A percentile compares a stretch with the other conserved stretches of the same genome.
Conservation (phyloP, 2,888 invertebrate genomes). For the Helicoverpa assulta region DNA sequence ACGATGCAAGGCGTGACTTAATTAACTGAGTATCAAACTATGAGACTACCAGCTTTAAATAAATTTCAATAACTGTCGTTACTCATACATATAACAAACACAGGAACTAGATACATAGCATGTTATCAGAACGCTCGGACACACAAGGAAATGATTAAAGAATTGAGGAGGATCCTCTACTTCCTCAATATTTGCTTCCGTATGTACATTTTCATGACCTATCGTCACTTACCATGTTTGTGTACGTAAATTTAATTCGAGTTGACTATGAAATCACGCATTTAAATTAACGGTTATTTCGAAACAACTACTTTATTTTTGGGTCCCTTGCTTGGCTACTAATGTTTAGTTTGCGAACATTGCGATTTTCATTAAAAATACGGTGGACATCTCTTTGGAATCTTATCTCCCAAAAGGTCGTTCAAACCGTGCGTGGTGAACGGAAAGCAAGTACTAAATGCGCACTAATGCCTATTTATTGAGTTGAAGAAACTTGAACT, state of each 20-base stretch:
- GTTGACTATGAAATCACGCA: neutral
- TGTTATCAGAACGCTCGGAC: slow-evolving; percentile 19
- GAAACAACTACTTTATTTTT: too few species aligned
- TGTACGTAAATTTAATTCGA: slow-evolving; percentile 18
- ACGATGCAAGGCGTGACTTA: neutral
- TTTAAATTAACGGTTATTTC: too few species aligned
- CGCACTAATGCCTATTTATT: too few species aligned
- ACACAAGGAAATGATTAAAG: slow-evolving; percentile 33
- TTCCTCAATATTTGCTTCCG: slow-evolving; percentile 45
- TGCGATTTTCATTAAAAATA: too few species aligned
- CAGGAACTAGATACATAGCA: slow-evolving; percentile 1
- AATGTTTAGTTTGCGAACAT: too few species aligned
- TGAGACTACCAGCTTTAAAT: too few species aligned
- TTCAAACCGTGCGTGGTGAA: too few species aligned
- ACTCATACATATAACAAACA: neutral
- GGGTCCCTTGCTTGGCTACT: too few species aligned
- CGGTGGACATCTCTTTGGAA: too few species aligned
- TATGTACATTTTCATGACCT: slow-evolving; percentile 29
- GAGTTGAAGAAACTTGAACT: too few species aligned
- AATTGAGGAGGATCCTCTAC: slow-evolving; percentile 27
- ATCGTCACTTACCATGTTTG: neutral
- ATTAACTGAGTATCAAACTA: neutral
- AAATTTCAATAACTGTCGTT: neutral
- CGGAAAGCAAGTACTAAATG: too few species aligned
- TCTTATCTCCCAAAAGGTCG: too few species aligned